phyloP scores from a whole-genome alignment of 2,797 vertebrate species.

The Rousettus madagascariensis region DNA sequence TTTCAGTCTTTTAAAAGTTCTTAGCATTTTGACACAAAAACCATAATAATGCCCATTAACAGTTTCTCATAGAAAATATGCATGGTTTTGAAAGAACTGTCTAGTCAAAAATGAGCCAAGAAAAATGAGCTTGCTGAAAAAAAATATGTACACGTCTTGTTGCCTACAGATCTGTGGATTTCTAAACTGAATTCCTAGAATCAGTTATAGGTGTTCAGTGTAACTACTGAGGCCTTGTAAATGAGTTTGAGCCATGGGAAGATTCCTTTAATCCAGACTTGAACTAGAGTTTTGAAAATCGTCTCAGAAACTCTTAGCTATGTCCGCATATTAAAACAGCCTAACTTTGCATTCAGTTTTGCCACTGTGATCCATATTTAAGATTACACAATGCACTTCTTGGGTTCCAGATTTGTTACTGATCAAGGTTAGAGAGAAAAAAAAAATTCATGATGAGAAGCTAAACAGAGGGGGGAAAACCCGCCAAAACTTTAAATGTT shows the following conservation, averaged over 20 bases:
- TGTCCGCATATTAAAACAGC: neutral
- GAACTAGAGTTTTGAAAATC: neutral
- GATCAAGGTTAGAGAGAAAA: neutral
- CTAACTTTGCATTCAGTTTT: constrained; percentile 27
- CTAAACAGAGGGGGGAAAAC: neutral
- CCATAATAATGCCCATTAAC: neutral
- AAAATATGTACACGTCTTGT: neutral
- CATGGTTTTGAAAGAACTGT: neutral
- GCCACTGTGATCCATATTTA: neutral
- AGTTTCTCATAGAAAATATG: constrained; percentile 23
- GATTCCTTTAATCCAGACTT: neutral
- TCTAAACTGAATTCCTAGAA: neutral
- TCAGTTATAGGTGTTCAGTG: neutral
- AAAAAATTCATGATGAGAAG: neutral
- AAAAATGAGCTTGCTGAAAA: neutral
- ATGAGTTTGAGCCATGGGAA: neutral
- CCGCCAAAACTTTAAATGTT: neutral
- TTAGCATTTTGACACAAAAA: constrained; percentile 8
- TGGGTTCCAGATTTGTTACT: neutral
- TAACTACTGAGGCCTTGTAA: neutral
- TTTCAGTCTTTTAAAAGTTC: constrained; percentile 21
- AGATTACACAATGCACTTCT: neutral
- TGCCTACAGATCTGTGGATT: neutral
- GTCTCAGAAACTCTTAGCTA: neutral
- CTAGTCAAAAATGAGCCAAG: neutral